Conservation (phyloP, 2,113 vertebrate genomes). For the Trematomus loennbergii region DNA sequence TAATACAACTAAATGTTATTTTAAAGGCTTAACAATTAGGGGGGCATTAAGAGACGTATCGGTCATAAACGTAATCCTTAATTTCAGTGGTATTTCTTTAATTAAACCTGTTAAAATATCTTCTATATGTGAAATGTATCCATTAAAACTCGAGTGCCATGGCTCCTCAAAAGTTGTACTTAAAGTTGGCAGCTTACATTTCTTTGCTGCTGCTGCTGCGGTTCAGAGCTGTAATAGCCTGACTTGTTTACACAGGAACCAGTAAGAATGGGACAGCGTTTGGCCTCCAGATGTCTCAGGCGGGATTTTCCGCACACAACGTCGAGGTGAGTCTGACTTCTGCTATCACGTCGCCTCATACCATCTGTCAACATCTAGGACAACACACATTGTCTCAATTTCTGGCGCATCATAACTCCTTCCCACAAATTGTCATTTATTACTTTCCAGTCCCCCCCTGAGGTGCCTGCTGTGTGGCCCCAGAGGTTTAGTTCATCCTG, state of each 20-base stretch:
- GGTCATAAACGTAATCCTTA: not conserved
- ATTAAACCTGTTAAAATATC: not conserved
- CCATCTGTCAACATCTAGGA: slow-evolving; percentile 47
- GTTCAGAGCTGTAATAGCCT: slow-evolving; percentile 39
- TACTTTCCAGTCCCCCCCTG: slow-evolving; percentile 79
- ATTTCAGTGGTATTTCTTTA: not conserved
- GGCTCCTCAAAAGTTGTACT: not conserved
- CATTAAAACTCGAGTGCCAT: not conserved
- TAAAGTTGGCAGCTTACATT: slow-evolving; percentile 10
- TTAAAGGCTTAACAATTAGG: not conserved
- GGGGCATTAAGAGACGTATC: not conserved
- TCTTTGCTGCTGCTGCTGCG: not conserved
- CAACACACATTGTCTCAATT: slow-evolving; percentile 64
- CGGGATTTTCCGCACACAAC: slow-evolving; percentile 95
- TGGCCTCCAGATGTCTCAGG: slow-evolving; percentile 98
- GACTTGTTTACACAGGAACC: slow-evolving; percentile 86
- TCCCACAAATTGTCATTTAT: slow-evolving; percentile 70
- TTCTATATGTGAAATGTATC: not conserved
- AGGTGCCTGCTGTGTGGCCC: slow-evolving; percentile 59
- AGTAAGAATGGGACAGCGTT: slow-evolving; percentile 97
- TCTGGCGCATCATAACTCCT: slow-evolving; percentile 35
- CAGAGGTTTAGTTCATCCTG: slow-evolving; percentile 60
- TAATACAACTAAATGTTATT: not conserved
- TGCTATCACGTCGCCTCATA: slow-evolving; percentile 24
- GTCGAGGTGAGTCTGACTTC: slow-evolving; percentile 89